Conservation (phyloP, 2,888 invertebrate species). For the Tortricodes alternella region DNA sequence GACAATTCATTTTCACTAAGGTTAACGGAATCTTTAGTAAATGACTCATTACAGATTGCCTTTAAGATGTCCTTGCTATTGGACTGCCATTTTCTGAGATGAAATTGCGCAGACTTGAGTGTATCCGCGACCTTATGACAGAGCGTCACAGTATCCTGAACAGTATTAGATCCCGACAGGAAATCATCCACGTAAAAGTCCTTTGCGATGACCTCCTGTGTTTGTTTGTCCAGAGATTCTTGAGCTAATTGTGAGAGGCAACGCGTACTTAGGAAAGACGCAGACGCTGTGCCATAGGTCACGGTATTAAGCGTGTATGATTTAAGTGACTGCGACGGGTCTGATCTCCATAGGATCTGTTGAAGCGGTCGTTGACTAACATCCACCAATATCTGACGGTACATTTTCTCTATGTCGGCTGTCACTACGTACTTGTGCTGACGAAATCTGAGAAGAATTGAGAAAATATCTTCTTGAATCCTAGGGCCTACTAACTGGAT, state of each 20-base stretch:
- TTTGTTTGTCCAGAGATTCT: neutral
- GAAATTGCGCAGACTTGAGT: no score
- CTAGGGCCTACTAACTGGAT: slow-evolving; percentile 30
- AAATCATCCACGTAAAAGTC: neutral
- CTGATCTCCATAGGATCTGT: neutral
- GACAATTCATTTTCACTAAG: neutral
- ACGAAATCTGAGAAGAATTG: slow-evolving; percentile 31
- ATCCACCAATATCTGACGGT: slow-evolving; percentile 23
- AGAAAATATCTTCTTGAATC: slow-evolving; percentile 33
- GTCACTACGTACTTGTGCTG: slow-evolving; percentile 21
- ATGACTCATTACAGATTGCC: neutral
- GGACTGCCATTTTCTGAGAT: neutral
- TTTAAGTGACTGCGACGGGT: neutral
- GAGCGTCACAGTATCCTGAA: neutral
- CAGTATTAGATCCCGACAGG: neutral
- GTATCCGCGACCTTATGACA: neutral
- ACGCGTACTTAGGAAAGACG: neutral
- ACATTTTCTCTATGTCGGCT: slow-evolving; percentile 34
- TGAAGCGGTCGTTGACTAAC: slow-evolving; percentile 30
- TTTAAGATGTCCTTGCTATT: neutral
- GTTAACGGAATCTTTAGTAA: neutral
- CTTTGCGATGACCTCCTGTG: neutral
- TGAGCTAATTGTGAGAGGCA: neutral
- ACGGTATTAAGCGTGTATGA: no score
- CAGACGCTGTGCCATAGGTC: neutral